Evolutionary conservation across 2,113 vertebrate genomes (phyloP), one percentile per base, ranked within the genome.

Genomic region (Mesoclemmys tuberculata): DNA sequence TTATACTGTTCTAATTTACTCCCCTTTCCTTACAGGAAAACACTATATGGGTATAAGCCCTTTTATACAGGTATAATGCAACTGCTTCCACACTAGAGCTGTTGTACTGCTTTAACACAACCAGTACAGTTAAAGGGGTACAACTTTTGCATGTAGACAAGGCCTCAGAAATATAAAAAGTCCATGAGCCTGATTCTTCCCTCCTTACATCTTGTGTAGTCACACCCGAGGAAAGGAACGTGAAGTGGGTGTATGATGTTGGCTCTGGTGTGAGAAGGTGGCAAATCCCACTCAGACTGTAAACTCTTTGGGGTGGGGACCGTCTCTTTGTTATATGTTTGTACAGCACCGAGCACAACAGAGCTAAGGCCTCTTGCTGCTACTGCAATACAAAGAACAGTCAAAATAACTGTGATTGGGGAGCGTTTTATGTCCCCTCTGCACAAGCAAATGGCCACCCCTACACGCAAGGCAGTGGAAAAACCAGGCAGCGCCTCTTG

Each of bases 321-420:
- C 8, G 26, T 44, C 74, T 77, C 26, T 77, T 77, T 27, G 74
- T 29, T 27, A 46, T 24, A 26, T 4, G 22, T 52, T 80, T 79
- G 58, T 9, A 10, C 89, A 44, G 29, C 64, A 3, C 46, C 29
- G 13, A 74, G 74, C 48, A 74, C 35, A 48, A 74, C 0, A 35
- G 0, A 44, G 78, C 71, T 11, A 12, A 18, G 38, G 41, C 74
- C 24, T 46, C 22, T 13, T 13, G 41, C 6, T 44, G n/a, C 9
- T 64, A 4, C 26, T 51, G 29, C 88, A 0, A 0, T 35, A 21
- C 64, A 71, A 38, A 22, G 1, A 38, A 91, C 78, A 88, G 61
- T 16, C 71, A 85, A 21, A 27, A 31, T 27, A 22, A 35, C 5
- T 44, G 31, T 1, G 27, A 1, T 0, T 79, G 6, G 49, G 55